Evolutionary conservation across 2,113 vertebrate genomes (phyloP).

Genomic region (Hyla sarda): DNA sequence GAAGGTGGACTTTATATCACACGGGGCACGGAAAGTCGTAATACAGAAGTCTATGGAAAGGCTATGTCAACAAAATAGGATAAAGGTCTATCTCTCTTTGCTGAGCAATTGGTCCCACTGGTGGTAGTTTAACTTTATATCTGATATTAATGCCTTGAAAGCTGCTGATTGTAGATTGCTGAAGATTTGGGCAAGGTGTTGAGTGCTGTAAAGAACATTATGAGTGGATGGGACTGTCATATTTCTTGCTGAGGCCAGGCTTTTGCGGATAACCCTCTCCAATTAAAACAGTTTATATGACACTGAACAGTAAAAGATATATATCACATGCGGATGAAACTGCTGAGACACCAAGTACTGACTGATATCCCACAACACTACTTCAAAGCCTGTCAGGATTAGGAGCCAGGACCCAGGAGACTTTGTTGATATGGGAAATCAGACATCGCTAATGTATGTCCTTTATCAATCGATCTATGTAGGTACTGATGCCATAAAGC

Average conservation of each 20-base stretch:
- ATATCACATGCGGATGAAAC: slow-evolving; percentile 7
- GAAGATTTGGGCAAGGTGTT: background rate
- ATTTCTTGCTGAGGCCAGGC: slow-evolving; percentile 44
- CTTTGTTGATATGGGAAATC: background rate
- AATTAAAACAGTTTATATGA: slow-evolving; percentile 45
- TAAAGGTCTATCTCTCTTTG: slow-evolving; percentile 63
- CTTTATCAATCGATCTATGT: background rate
- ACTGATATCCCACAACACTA: slow-evolving; percentile 21
- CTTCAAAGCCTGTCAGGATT: background rate
- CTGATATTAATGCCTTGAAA: background rate
- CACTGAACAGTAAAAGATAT: slow-evolving; percentile 2
- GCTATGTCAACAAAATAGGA: slow-evolving; percentile 61
- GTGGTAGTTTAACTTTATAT: slow-evolving; percentile 50
- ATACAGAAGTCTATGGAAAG: slow-evolving; percentile 23
- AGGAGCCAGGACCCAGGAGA: background rate
- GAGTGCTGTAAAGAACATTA: slow-evolving; percentile 21
- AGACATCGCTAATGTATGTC: background rate
- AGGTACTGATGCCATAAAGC: no score
- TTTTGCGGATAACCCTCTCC: slow-evolving; percentile 34
- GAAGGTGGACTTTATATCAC: slow-evolving; percentile 69
- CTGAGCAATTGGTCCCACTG: slow-evolving; percentile 62
- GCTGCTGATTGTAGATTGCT: background rate
- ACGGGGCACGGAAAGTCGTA: slow-evolving; percentile 67
- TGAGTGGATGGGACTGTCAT: slow-evolving; percentile 31
- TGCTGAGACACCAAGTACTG: slow-evolving; percentile 20